phyloP scores from a whole-genome alignment of 2,797 vertebrate genomes.

The Enteromius trimaculatus region DNA sequence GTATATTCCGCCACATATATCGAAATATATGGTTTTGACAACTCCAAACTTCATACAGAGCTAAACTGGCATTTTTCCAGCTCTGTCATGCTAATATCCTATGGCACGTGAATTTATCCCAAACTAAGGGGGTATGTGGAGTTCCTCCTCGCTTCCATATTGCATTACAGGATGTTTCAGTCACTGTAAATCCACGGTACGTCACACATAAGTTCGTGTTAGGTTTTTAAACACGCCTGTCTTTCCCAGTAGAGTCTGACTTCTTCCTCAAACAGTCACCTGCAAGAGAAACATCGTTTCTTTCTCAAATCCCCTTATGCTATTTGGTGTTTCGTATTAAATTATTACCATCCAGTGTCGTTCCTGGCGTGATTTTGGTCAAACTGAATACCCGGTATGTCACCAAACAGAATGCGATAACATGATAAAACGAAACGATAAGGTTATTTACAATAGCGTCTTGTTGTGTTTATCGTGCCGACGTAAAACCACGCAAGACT shows the following conservation, averaged over 20 bases:
- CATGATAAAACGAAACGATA: neutral
- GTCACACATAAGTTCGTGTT: constrained; percentile 9
- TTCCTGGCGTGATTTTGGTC: neutral
- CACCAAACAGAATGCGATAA: constrained; percentile 10
- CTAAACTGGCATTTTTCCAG: constrained; percentile 3
- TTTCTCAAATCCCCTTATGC: neutral
- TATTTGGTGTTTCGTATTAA: neutral
- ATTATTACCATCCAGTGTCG: neutral
- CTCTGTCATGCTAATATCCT: neutral
- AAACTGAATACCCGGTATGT: neutral
- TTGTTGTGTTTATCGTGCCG: neutral
- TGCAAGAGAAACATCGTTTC: constrained; percentile 1
- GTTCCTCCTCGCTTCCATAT: constrained; percentile 12
- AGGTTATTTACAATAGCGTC: neutral
- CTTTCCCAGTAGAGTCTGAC: neutral
- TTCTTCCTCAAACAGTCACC: constrained; percentile 8
- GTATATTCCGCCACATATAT: neutral
- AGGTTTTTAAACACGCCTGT: constrained; percentile 4
- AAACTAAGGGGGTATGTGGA: neutral
- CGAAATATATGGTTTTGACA: constrained; percentile 1
- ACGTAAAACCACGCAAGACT: constrained; percentile 16
- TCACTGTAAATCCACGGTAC: constrained; percentile 5
- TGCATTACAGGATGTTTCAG: neutral
- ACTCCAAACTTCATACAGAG: neutral
- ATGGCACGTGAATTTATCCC: neutral